phyloP scores from a whole-genome alignment of 1,140 invertebrate species.

The Thalassaphorura encarpata region DNA sequence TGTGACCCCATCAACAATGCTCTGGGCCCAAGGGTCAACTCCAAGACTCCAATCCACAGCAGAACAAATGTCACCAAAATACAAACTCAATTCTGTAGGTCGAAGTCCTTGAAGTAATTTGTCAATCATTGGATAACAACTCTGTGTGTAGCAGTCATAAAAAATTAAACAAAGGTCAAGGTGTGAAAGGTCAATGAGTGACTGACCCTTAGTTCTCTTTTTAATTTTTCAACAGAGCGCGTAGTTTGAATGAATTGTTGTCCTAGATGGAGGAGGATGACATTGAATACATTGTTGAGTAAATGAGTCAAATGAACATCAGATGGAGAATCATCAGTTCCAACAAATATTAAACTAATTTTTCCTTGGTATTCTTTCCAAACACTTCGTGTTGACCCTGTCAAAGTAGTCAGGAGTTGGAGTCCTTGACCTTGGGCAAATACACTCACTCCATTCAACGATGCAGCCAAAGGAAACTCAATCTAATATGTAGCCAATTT shows the following conservation, averaged over 20 bases:
- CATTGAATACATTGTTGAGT: constrained; percentile 58
- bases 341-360: constrained; percentile 39
- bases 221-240: constrained; percentile 65
- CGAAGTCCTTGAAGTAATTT: constrained; percentile 55
- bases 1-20: too few species aligned
- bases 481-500: constrained; percentile 51
- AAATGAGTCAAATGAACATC: constrained; percentile 41
- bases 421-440: constrained; percentile 62
- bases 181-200: too few species aligned
- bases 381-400: constrained; percentile 55
- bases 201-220: constrained; percentile 49
- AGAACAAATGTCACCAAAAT: constrained; percentile 38
- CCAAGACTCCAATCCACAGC: constrained; percentile 36
- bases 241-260: constrained; percentile 61
- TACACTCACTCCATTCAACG: constrained; percentile 72
- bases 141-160: constrained; percentile 35
- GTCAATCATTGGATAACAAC: constrained; percentile 60
- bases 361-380: constrained; percentile 64
- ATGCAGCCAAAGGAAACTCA: constrained; percentile 66
- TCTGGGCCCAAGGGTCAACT: neutral
- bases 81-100: constrained; percentile 31
- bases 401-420: constrained; percentile 51
- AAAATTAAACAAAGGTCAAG: too few species aligned
- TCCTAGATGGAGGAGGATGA: constrained; percentile 64
- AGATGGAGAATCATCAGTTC: constrained; percentile 36